phyloP scores from a whole-genome alignment of 2,888 invertebrate genomes.

The Meiosimyza platycephala region DNA sequence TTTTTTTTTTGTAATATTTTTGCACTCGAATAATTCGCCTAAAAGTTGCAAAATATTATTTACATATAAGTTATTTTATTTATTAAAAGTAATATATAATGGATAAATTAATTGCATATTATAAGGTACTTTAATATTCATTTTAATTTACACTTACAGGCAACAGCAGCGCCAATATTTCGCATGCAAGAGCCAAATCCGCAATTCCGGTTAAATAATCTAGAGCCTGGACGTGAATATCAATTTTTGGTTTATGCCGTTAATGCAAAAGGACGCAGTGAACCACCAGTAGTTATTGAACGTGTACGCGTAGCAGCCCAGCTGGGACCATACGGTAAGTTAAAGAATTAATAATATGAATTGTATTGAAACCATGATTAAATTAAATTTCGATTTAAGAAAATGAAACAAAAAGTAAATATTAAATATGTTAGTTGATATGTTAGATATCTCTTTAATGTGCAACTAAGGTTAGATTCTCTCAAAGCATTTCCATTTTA shows the following conservation, averaged over 20 bases:
- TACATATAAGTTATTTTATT: too few relatives aligned
- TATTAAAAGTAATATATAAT: too few relatives aligned
- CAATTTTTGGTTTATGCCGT: conserved; percentile 84
- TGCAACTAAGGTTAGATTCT: too few relatives aligned
- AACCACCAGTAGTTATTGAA: conserved; percentile 78
- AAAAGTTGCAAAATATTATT: conserved; percentile 1
- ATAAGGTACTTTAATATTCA: too few relatives aligned
- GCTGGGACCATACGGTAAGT: conserved; percentile 67
- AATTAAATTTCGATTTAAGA: too few relatives aligned
- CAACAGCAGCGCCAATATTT: conserved; percentile 72
- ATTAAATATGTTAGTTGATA: too few relatives aligned
- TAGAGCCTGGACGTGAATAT: conserved; percentile 82
- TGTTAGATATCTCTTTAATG: too few relatives aligned
- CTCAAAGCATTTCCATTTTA: too few relatives aligned
- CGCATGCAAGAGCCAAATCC: conserved; percentile 75
- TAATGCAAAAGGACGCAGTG: conserved; percentile 83
- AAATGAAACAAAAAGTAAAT: too few relatives aligned
- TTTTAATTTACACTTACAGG: conserved; percentile 56
- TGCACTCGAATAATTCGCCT: conserved; percentile 1
- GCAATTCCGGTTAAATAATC: conserved; percentile 77
- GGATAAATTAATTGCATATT: too few relatives aligned
- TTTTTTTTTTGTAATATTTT: background rate
- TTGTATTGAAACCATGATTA: too few relatives aligned
- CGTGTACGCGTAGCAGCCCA: conserved; percentile 66
- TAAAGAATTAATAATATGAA: conserved; percentile 16